phyloP scores from a whole-genome alignment of 2,113 vertebrate species.

The Pongo abelii region DNA sequence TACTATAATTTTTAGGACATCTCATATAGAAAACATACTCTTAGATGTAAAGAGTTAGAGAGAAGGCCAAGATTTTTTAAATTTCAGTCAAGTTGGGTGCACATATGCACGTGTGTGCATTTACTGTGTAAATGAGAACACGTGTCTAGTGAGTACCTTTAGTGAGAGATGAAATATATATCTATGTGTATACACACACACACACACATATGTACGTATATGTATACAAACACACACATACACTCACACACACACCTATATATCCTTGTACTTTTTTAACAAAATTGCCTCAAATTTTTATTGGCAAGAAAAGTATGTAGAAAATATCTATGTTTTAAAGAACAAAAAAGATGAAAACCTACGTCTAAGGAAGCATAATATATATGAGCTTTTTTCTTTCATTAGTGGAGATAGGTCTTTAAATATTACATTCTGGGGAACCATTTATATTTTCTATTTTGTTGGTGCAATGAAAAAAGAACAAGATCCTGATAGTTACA shows the following conservation, averaged over 20 bases:
- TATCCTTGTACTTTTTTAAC: background rate
- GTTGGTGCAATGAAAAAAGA: background rate
- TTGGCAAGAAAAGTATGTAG: background rate
- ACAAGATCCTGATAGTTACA: background rate
- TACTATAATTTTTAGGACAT: background rate
- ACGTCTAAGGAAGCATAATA: background rate
- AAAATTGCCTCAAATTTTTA: background rate
- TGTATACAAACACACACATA: background rate
- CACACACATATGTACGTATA: background rate
- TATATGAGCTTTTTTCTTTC: background rate
- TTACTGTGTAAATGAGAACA: background rate
- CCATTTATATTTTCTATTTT: constrained; percentile 16
- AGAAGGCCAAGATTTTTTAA: background rate
- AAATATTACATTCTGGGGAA: background rate
- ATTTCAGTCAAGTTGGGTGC: background rate
- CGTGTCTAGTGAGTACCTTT: background rate
- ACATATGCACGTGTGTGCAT: background rate
- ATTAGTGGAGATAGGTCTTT: background rate
- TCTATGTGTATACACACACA: background rate
- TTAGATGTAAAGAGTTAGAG: background rate
- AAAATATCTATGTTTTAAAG: background rate
- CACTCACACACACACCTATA: background rate
- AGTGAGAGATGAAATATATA: background rate
- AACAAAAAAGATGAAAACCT: background rate
- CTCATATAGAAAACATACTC: background rate